Evolutionary conservation across 1,140 invertebrate genomes (phyloP), one percentile per base, ranked within the genome.

Genomic region (Calephelis nemesis): DNA sequence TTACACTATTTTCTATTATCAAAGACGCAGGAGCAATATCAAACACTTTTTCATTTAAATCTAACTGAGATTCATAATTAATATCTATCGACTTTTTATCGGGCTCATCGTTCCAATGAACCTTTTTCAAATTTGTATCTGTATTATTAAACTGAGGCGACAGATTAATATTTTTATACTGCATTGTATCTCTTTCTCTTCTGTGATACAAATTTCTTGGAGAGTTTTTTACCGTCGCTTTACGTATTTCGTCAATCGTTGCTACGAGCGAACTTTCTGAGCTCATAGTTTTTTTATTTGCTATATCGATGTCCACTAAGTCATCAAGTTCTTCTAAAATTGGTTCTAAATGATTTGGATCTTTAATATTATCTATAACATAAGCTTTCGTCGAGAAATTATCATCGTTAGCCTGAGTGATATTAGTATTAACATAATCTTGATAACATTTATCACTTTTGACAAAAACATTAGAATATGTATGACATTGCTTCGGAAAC

Each of bases 191-290:
- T 92, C 93, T 85, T 58, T 93, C 92, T 42, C 92, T 87, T 70
- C 93, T 83, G 65, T 94, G 93, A 77, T 94, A 94, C 63, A 94
- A 83, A 73, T 93, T 93, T 68, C 93, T 87, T 10, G 93, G 93
- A 1, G 93, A 94, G 80, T 93, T 94, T 15, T 93, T 93, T 4
- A 90, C 88, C 4, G 93, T 92, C 12, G 91, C 92, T 72, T 93
- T 93, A 74, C 92, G 89, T n/a, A 95, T 95, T 83, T 94, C 94
- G 74, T 94, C 94, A 67, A 95, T 95, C 3, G 94, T 95, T 5
- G 93, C 94, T 4, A 95, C 94, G 8, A 95, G 80, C 8, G 94
- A 93, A 74, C 94, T 94, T 65, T 93, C 92, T 1, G 93, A 93
- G 74, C 92, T 90, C 30, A 88, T 76, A 72, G 83, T 75, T 72